These are phyloP conservation scores for Salvelinus alpinus DNA, from an alignment of 2,113 vertebrate species.

Conservation along the genomic window DNA sequence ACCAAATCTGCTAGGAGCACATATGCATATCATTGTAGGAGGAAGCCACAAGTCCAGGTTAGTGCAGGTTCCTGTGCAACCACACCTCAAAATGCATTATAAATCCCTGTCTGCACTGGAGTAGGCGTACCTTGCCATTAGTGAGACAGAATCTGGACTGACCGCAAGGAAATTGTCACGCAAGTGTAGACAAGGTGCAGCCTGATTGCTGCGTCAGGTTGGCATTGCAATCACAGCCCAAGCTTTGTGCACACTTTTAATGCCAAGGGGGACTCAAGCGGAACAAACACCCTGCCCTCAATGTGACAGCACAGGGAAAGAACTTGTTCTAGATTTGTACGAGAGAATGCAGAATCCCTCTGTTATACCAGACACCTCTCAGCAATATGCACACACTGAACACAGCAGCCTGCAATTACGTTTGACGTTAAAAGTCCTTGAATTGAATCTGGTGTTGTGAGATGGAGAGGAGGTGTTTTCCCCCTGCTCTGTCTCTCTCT, in stretches of 20 bases:
- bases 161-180: constrained; percentile 67
- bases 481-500: constrained; percentile 61
- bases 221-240: constrained; percentile 71
- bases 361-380: constrained; percentile 60
- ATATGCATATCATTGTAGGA: neutral
- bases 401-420: constrained; percentile 76
- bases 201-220: constrained; percentile 72
- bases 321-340: constrained; percentile 55
- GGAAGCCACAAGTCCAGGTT: neutral
- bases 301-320: constrained; percentile 68
- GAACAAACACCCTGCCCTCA: constrained; percentile 59
- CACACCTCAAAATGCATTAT: constrained; percentile 21
- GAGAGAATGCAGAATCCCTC: constrained; percentile 59
- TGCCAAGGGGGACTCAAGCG: constrained; percentile 67
- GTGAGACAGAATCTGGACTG: constrained; percentile 61
- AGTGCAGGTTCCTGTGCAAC: neutral
- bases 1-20: neutral
- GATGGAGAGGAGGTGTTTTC: constrained; percentile 68
- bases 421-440: constrained; percentile 78
- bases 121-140: constrained; percentile 64
- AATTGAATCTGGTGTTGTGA: constrained; percentile 77
- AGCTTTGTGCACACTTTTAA: constrained; percentile 58
- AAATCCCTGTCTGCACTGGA: constrained; percentile 62
- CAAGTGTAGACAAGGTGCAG: constrained; percentile 46
- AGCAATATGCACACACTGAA: constrained; percentile 58